Evolutionary conservation across 1,140 invertebrate species (phyloP).

Genomic region (Onthophagus taurus): DNA sequence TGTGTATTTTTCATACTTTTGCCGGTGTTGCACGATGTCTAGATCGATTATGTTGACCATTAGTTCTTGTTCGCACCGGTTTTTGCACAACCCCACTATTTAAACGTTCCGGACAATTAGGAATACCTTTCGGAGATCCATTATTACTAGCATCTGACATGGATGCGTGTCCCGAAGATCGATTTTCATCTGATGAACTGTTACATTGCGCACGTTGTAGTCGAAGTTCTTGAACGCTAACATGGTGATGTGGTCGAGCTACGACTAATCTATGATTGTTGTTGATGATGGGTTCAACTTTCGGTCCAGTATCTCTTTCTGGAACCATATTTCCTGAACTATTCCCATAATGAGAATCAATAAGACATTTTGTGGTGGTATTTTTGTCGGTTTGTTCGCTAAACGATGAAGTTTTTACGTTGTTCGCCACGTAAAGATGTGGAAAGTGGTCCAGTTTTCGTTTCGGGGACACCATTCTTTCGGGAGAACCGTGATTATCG

Average conservation of each 20-base stretch:
- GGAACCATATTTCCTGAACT: conserved; percentile 44
- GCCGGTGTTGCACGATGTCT: conserved; percentile 51
- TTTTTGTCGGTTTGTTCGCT: conserved; percentile 37
- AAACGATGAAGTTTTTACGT: conserved; percentile 39
- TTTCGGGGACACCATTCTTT: conserved; percentile 34
- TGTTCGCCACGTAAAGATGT: conserved; percentile 33
- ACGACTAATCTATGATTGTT: conserved; percentile 36
- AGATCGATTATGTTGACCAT: conserved; percentile 45
- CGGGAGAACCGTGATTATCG: conserved; percentile 19
- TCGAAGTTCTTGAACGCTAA: conserved; percentile 53
- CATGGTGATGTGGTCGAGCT: conserved; percentile 45
- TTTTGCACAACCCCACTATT: conserved; percentile 56
- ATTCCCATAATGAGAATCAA: conserved; percentile 29
- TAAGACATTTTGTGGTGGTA: conserved; percentile 32
- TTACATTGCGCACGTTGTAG: conserved; percentile 66
- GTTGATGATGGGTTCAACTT: conserved; percentile 36
- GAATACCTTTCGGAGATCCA: conserved; percentile 52
- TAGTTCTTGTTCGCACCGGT: conserved; percentile 45
- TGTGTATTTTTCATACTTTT: background rate
- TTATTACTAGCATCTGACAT: conserved; percentile 76
- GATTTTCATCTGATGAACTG: conserved; percentile 80
- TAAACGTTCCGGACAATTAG: conserved; percentile 57
- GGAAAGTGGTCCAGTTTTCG: conserved; percentile 34
- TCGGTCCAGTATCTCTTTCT: conserved; percentile 47
- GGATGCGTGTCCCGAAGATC: conserved; percentile 81